These are phyloP conservation scores for Eupsilia transversa DNA, from an alignment of 2,888 invertebrate genomes.

Conservation along the genomic window DNA sequence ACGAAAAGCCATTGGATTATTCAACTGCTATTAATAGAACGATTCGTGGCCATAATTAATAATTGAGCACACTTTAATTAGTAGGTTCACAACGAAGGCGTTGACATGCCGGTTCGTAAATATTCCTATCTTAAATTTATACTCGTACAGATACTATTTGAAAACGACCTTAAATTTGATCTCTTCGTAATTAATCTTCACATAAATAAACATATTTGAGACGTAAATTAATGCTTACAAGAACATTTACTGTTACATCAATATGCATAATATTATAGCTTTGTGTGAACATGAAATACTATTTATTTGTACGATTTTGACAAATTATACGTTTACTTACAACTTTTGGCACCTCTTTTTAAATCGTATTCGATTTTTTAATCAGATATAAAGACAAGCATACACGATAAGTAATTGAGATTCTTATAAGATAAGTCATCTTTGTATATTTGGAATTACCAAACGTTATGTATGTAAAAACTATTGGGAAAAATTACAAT, in stretches of 20 bases:
- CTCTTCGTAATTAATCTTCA: conserved; percentile 63
- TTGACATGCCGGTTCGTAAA: conserved; percentile 68
- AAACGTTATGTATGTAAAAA: conserved; percentile 41
- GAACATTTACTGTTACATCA: conserved; percentile 57
- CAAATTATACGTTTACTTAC: conserved; percentile 66
- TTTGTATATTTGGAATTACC: conserved; percentile 37
- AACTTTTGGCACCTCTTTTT: conserved; percentile 56
- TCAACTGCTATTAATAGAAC: conserved; percentile 51
- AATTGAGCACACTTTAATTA: conserved; percentile 67
- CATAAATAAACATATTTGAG: conserved; percentile 62
- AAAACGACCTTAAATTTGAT: conserved; percentile 64
- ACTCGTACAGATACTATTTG: conserved; percentile 57
- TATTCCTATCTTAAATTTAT: conserved; percentile 67
- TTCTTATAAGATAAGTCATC: conserved; percentile 54
- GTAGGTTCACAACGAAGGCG: conserved; percentile 65
- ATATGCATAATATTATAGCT: conserved; percentile 59
- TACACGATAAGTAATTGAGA: conserved; percentile 54
- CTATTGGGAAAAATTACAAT: conserved; percentile 40
- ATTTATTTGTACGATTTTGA: conserved; percentile 55
- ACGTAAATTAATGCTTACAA: conserved; percentile 67
- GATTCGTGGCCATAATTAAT: conserved; percentile 63
- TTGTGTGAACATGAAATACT: conserved; percentile 64
- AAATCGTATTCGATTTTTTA: conserved; percentile 48
- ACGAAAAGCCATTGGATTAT: conserved; percentile 48
- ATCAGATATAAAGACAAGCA: conserved; percentile 38